Conservation (phyloP, 2,113 vertebrate genomes). For the Albula goreensis region DNA sequence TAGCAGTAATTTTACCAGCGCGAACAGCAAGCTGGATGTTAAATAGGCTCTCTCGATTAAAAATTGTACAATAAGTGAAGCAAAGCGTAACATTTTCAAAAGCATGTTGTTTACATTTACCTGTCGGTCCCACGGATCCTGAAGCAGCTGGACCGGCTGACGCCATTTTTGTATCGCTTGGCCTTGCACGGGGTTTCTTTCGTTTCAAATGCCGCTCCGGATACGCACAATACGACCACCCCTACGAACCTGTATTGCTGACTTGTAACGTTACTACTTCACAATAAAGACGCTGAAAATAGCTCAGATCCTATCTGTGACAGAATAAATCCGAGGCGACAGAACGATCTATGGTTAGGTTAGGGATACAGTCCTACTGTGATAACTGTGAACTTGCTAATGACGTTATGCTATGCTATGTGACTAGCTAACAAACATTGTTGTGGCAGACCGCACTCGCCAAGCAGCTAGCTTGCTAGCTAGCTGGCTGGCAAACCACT, state of each 20-base stretch:
- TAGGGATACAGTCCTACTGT: not conserved
- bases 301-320: not conserved
- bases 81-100: not conserved
- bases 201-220: not conserved
- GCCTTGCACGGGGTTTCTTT: not conserved
- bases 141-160: conserved; percentile 61
- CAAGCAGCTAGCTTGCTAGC: not conserved
- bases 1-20: not conserved
- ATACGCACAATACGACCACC: not conserved
- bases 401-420: not conserved
- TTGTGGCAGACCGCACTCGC: not conserved
- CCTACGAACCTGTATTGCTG: not conserved
- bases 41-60: not conserved
- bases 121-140: conserved; percentile 43
- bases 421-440: not conserved
- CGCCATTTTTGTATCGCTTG: conserved; percentile 56
- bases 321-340: not conserved
- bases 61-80: not conserved
- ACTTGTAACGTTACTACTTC: not conserved
- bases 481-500: not conserved
- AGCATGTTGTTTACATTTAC: conserved; percentile 31
- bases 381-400: not conserved
- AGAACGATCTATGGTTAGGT: not conserved
- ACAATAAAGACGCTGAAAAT: not conserved
- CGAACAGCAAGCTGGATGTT: not conserved